Base-by-base conservation (phyloP, 2,113 vertebrate species). In the Rhynchopsitta pachyrhyncha region DNA sequence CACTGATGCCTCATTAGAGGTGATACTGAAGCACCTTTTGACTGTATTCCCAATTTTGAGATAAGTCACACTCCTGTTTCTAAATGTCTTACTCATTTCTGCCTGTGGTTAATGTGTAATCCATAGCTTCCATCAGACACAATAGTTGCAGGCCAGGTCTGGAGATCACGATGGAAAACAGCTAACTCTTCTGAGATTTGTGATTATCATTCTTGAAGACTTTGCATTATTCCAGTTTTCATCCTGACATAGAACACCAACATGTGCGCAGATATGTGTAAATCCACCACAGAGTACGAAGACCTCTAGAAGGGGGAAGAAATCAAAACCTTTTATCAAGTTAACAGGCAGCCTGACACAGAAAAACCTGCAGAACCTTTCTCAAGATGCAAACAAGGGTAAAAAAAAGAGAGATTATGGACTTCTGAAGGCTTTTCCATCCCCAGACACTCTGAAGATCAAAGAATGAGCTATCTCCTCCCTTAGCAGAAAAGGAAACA, bases 341-440 rank as follows among this genome's bases (percentile, higher is more conserved):
- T 49, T 49, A 80, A 80, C 27, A 74, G 25, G 3, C 9, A 94
- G 68, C 13, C 60, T 63, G 53, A 80, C 28, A 80, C 0, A 77
- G 25, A 80, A 82, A 52, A 93, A 37, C 4, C n/a, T 59, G 46
- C 67, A 91, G 50, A 27, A 67, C 17, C 25, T 39, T 74, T 67
- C 73, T 80, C 47, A 82, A 71, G 85, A 83, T 41, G 46, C 31
- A 94, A 44, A 69, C 9, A 91, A 67, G 13, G 49, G 27, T 83
- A 76, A 71, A 86, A 71, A 67, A 73, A 49, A 52, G 14, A 84
- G 55, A 79, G 18, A 91, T 73, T 77, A 74, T 28, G 35, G 55
- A 86, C 33, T 95, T 95, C 59, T 37, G 35, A 95, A 37, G 60
- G 63, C 28, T 90, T 7, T 83, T 88, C 71, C 42, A 70, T 81